Base-by-base conservation (phyloP, 2,888 invertebrate genomes). In the Pomacea canaliculata region DNA sequence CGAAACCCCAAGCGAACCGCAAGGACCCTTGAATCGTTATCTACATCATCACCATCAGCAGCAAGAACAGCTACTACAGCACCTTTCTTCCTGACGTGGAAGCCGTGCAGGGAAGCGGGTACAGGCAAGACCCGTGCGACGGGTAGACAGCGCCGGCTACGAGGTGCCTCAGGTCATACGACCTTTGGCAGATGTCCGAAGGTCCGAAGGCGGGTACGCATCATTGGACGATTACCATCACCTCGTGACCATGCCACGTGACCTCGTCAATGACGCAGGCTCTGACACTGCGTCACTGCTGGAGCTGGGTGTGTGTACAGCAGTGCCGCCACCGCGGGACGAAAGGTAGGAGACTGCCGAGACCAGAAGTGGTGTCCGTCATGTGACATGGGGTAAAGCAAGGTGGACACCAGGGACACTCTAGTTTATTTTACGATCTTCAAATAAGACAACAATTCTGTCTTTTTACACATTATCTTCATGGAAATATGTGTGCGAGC, bases 91-190 rank as follows among this genome's bases (percentile, higher is more conserved):
- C 10, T 13, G 51, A 56, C 1, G 51, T 56, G 51, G 51, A 56
- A 56, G 51, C 51, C 51, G 12, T 56, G 51, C 51, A 56, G 51
- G 51, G 8, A 56, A 56, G 51, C 51, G 16, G 16, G 51, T 10
- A 7, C 68, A 5, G 13, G 27, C 62, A 12, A 13, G 60, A 23
- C 56, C 60, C 19, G 68, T 74, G 37, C 46, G 74, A n/a, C 23
- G 69, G 49, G 62, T 74, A 48, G 74, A 74, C 74, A 74, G 74
- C 74, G 46, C 48, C 4, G 74, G 74, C 9, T 74, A 74, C 74
- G 74, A 74, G 51, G 68, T 74, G 18, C 74, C 74, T 7, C 27
- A 46, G 68, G 49, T 69, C 48, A n/a, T 1, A 7, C 63, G 27
- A 23, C 12, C 23, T 27, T 27, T 2, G 10, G n/a, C 63, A 9